Conservation (phyloP, 1,140 invertebrate species). For the Bombus confusus region DNA sequence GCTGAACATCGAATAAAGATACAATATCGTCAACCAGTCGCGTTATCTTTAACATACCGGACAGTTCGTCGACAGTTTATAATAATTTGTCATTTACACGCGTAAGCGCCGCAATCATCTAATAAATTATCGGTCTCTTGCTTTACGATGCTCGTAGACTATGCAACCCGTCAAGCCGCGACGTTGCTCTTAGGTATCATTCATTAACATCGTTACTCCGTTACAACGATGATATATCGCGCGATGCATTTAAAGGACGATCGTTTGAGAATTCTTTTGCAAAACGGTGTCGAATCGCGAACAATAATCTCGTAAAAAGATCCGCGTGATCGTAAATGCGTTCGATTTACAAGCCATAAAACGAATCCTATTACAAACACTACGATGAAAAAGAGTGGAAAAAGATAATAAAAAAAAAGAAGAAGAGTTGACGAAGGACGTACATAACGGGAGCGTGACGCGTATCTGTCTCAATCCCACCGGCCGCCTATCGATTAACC, state of each 20-base stretch:
- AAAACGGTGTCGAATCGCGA: neutral
- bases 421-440: neutral
- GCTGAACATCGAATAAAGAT: neutral
- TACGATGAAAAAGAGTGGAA: neutral
- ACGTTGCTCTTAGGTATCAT: conserved; percentile 6
- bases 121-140: neutral
- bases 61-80: neutral
- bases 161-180: too few species aligned
- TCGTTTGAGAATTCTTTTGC: neutral
- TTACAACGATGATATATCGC: neutral
- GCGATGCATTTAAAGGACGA: neutral
- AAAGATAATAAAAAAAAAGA: neutral
- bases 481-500: neutral
- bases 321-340: neutral
- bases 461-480: neutral
- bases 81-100: neutral
- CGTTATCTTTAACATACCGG: neutral
- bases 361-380: neutral
- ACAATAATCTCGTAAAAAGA: neutral
- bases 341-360: conserved; percentile 6
- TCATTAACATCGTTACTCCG: neutral
- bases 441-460: neutral
- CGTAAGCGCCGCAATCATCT: neutral
- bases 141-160: neutral
- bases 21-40: neutral